These are phyloP conservation scores for Rhizoglyphus robini DNA, from an alignment of 1,140 invertebrate genomes.

Conservation along the genomic window DNA sequence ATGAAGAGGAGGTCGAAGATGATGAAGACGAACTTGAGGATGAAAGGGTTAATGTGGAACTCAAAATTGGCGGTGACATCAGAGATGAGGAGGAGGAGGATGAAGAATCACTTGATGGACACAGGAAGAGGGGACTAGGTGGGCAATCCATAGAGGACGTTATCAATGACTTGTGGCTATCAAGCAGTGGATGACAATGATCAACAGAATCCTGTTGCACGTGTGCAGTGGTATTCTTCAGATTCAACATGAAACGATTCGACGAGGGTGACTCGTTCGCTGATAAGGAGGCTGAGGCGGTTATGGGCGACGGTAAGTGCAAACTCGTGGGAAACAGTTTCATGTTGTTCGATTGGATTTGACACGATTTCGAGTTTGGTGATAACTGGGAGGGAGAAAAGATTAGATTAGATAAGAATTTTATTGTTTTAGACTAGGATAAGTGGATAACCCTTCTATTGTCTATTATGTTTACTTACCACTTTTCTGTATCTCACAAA, in stretches of 20 bases:
- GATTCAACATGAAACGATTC: background rate
- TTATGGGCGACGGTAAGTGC: background rate
- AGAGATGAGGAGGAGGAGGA: background rate
- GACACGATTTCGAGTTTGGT: background rate
- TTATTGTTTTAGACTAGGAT: background rate
- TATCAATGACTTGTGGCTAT: background rate
- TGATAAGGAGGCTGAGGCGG: background rate
- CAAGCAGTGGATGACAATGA: background rate
- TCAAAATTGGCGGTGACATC: too few species aligned
- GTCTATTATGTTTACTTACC: background rate
- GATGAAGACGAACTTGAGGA: constrained; percentile 6
- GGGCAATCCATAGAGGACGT: background rate
- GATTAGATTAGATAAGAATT: background rate
- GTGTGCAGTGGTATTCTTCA: background rate
- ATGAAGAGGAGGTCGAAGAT: background rate
- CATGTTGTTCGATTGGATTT: background rate
- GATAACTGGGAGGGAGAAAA: background rate
- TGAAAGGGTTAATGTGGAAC: background rate
- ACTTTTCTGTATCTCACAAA: background rate
- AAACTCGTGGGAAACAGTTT: background rate
- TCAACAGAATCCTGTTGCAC: too few species aligned
- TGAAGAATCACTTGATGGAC: background rate
- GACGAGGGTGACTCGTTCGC: background rate
- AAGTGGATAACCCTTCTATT: too few species aligned
- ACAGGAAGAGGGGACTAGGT: background rate